These are phyloP conservation scores for Amphibalanus amphitrite DNA, from an alignment of 1,140 invertebrate species.

Conservation along the genomic window DNA sequence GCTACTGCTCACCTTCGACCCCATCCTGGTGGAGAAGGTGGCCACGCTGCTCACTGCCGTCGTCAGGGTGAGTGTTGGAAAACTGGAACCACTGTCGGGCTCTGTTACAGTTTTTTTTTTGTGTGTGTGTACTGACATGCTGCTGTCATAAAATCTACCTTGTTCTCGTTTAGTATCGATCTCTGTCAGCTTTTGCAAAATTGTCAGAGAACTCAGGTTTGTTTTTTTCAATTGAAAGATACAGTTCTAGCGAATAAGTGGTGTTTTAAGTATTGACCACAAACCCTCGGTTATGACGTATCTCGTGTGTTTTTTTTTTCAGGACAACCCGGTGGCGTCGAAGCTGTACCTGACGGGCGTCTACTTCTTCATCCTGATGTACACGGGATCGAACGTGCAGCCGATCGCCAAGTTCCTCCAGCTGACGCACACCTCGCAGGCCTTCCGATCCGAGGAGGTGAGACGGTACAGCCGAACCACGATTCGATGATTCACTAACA, in stretches of 20 bases:
- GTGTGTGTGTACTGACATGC: too few species aligned
- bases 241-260: too few species aligned
- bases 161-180: not conserved
- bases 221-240: too few species aligned
- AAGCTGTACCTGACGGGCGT: conserved; percentile 88
- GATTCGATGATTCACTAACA: conserved; percentile 4
- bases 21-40: conserved; percentile 79
- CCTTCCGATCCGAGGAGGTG: conserved; percentile 79
- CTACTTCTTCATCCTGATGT: conserved; percentile 99
- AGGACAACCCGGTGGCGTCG: conserved; percentile 87
- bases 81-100: not conserved
- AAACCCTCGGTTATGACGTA: too few species aligned
- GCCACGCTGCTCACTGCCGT: conserved; percentile 58
- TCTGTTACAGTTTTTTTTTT: not conserved
- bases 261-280: too few species aligned
- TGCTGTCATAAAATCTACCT: conserved; percentile 19
- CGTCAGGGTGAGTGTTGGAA: conserved; percentile 38
- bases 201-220: too few species aligned
- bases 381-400: conserved; percentile 93
- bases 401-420: conserved; percentile 88
- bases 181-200: too few species aligned
- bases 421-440: conserved; percentile 84
- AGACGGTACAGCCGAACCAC: conserved; percentile 21
- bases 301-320: too few species aligned
- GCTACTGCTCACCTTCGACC: conserved; percentile 91